Conservation (phyloP, 35 echinoderm and acorn worm species). For the Holothuria glaberrima region DNA sequence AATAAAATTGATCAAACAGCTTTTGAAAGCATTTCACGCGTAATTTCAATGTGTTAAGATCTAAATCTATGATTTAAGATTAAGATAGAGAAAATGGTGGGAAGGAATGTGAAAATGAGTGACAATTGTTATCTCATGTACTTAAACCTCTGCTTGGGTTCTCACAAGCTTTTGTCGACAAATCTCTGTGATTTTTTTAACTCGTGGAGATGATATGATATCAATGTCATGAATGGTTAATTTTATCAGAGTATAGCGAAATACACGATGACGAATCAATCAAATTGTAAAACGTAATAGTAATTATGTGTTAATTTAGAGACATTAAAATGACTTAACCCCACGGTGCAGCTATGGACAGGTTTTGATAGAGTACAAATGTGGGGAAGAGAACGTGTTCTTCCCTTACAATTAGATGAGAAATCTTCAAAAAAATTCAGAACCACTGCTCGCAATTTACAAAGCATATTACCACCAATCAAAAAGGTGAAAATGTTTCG, state of each 20-base stretch:
- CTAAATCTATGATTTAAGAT: background rate
- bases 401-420: conserved; percentile 8
- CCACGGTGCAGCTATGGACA: background rate
- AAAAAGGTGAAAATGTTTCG: conserved; percentile 33
- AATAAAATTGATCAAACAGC: background rate
- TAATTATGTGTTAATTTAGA: background rate
- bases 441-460: conserved; percentile 24
- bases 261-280: background rate
- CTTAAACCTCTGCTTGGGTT: background rate
- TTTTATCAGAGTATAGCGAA: background rate
- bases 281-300: background rate
- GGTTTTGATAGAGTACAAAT: background rate
- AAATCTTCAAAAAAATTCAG: conserved; percentile 17
- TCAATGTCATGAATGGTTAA: background rate
- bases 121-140: background rate
- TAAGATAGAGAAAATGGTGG: background rate
- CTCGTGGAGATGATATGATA: background rate
- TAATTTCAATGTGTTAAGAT: background rate
- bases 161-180: background rate
- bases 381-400: background rate
- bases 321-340: background rate
- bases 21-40: background rate
- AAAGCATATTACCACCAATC: conserved; percentile 43
- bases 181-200: background rate
- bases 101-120: no score